A percentile compares a stretch with the other conserved stretches of the same genome.
Evolutionary conservation across 2,888 invertebrate species (phyloP).

Genomic region (Tromatobia lineatoria): DNA sequence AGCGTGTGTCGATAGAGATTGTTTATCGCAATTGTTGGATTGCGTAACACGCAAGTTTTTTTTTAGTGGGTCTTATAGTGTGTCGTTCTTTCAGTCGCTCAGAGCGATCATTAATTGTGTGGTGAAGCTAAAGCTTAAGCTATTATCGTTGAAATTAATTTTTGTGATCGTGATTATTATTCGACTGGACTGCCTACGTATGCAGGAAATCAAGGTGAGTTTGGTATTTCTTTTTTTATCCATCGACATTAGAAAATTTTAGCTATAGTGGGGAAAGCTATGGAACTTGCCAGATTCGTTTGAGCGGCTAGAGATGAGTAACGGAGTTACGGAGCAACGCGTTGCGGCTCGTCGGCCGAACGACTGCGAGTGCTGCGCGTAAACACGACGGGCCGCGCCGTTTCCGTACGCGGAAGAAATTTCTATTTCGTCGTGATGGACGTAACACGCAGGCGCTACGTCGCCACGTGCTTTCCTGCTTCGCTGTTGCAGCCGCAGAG

Average conservation of each 20-base stretch:
- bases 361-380: slow-evolving; percentile 66
- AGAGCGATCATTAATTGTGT: slow-evolving; percentile 17
- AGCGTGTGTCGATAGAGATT: not conserved
- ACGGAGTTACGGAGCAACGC: slow-evolving; percentile 33
- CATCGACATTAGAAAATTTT: not conserved
- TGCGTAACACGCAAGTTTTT: not conserved
- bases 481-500: slow-evolving; percentile 17
- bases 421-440: slow-evolving; percentile 71
- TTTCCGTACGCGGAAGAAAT: slow-evolving; percentile 72
- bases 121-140: slow-evolving; percentile 44
- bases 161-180: slow-evolving; percentile 36
- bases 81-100: not conserved
- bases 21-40: not conserved
- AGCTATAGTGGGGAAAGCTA: not conserved
- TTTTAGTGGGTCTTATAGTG: not conserved
- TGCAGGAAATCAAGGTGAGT: slow-evolving; percentile 76
- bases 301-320: too few relatives aligned
- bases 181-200: slow-evolving; percentile 75
- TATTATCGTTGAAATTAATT: slow-evolving; percentile 7
- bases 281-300: not conserved
- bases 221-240: not conserved
- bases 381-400: slow-evolving; percentile 65
- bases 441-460: slow-evolving; percentile 83
- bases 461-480: slow-evolving; percentile 71
- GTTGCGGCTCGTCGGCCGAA: slow-evolving; percentile 72